Percentiles rank a stretch among this genome's conserved stretches.
Conservation (phyloP, 2,888 invertebrate species). For the Hypercompe scribonia region DNA sequence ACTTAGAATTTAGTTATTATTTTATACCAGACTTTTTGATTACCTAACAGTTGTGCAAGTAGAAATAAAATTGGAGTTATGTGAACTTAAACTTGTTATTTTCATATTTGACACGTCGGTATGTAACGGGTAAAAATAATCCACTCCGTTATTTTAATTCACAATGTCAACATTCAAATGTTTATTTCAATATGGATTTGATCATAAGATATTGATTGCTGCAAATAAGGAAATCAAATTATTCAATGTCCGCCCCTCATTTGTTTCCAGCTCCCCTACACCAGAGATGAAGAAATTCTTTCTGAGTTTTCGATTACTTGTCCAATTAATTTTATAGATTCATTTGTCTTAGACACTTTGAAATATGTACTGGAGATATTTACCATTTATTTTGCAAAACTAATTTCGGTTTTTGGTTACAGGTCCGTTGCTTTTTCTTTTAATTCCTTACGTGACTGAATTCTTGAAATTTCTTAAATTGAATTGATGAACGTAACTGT, state of each 20-base stretch:
- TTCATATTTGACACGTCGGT: background rate
- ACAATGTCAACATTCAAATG: constrained; percentile 59
- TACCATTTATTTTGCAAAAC: constrained; percentile 46
- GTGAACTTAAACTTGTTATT: background rate
- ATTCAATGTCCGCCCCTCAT: constrained; percentile 87
- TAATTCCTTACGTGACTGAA: constrained; percentile 13
- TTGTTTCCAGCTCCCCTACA: constrained; percentile 83
- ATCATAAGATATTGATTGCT: constrained; percentile 84
- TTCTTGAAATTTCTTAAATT: constrained; percentile 5
- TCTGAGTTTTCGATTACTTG: constrained; percentile 87
- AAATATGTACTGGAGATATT: constrained; percentile 68
- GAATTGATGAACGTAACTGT: background rate
- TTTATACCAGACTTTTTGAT: constrained; percentile 69
- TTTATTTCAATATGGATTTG: constrained; percentile 73
- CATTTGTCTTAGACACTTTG: constrained; percentile 82
- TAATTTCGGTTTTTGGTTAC: constrained; percentile 35
- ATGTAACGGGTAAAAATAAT: background rate
- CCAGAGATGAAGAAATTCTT: constrained; percentile 86
- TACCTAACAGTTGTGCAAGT: constrained; percentile 33
- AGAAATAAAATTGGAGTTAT: background rate
- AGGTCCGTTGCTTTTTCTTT: constrained; percentile 29
- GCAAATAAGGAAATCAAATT: constrained; percentile 87
- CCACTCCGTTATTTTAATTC: constrained; percentile 32
- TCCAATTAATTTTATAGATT: constrained; percentile 87
- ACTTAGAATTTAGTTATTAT: constrained; percentile 74